Evolutionary conservation across 2,888 invertebrate species (phyloP).

Genomic region (Phengaris alcon): DNA sequence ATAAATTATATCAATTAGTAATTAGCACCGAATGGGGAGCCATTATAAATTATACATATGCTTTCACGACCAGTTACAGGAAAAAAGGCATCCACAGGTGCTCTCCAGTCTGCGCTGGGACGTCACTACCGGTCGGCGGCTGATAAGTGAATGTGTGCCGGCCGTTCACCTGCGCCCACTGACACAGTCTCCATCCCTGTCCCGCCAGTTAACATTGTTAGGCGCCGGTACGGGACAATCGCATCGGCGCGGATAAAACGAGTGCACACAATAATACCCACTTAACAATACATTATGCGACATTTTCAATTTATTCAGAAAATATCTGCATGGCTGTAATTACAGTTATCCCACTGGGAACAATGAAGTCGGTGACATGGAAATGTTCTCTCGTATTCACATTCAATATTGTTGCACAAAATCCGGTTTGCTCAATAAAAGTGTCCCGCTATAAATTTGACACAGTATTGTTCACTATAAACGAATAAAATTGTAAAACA

Average conservation of each 20-base stretch:
- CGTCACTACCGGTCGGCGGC: conserved; percentile 64
- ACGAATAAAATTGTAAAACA: neutral
- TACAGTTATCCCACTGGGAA: conserved; percentile 50
- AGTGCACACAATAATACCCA: conserved; percentile 52
- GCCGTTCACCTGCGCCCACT: conserved; percentile 74
- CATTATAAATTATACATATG: conserved; percentile 40
- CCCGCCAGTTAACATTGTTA: conserved; percentile 42
- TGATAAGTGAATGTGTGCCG: conserved; percentile 76
- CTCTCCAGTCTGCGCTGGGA: conserved; percentile 40
- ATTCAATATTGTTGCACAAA: conserved; percentile 43
- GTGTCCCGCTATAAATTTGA: conserved; percentile 1
- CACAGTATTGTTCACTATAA: neutral
- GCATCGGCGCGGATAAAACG: conserved; percentile 47
- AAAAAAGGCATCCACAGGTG: conserved; percentile 59
- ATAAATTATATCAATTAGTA: conserved; percentile 12
- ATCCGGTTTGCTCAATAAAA: conserved; percentile 32
- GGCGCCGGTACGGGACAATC: conserved; percentile 45
- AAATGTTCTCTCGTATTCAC: conserved; percentile 39
- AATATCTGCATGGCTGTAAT: conserved; percentile 54
- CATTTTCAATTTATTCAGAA: conserved; percentile 59
- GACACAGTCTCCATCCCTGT: conserved; percentile 61
- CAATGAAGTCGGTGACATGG: conserved; percentile 44
- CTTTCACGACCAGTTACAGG: conserved; percentile 42
- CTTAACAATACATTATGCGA: conserved; percentile 55
- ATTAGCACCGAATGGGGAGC: neutral